Conservation (phyloP, 1,140 invertebrate species). For the Branchinecta lindahli region DNA sequence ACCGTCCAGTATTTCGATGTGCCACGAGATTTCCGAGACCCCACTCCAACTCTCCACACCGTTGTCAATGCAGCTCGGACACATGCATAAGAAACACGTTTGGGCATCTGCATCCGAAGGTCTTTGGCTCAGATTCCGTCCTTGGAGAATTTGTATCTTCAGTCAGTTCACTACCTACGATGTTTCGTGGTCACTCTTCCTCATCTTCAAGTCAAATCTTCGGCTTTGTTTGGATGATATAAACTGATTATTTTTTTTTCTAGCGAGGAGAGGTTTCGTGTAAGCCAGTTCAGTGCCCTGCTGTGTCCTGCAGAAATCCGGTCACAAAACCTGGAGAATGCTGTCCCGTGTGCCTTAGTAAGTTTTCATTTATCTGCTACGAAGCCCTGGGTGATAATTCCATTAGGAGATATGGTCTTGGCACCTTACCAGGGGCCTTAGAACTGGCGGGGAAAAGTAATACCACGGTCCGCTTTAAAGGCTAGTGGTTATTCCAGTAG, state of each 20-base stretch:
- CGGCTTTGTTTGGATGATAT: no score
- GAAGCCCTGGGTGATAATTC: not conserved
- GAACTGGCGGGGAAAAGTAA: not conserved
- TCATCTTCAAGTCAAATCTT: no score
- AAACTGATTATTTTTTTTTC: conserved; percentile 27
- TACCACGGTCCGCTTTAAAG: not conserved
- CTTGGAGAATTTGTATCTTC: no score
- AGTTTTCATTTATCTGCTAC: conserved; percentile 32
- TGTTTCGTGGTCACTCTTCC: no score
- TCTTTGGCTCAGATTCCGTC: no score
- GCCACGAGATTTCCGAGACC: no score
- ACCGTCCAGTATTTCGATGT: no score
- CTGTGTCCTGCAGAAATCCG: conserved; percentile 57
- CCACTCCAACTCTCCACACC: no score
- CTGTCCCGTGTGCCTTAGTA: conserved; percentile 70
- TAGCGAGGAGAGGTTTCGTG: conserved; percentile 67
- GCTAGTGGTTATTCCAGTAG: not conserved
- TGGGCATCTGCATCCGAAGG: no score
- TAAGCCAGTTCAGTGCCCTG: conserved; percentile 55
- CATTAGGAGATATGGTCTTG: not conserved
- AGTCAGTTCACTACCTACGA: no score
- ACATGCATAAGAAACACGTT: no score
- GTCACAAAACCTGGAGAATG: conserved; percentile 57
- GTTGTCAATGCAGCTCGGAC: no score
- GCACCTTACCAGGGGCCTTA: not conserved